Evolutionary conservation across 1,140 invertebrate species (phyloP), one percentile per base, ranked within the genome.

Genomic region (Camponotus vicinus): DNA sequence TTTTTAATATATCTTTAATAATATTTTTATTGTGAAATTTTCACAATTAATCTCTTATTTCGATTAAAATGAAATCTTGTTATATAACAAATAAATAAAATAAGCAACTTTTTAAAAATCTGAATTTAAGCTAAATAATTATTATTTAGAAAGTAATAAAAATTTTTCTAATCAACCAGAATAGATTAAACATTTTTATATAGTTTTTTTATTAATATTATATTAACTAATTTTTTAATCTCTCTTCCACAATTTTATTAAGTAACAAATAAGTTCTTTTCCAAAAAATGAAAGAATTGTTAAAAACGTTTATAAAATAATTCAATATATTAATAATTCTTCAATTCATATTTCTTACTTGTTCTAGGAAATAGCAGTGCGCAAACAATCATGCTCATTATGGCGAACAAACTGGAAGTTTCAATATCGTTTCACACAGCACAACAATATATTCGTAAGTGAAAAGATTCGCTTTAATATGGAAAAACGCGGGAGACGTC

Each of bases 401-500:
- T 15, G 27, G 27, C 49, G n/a, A 13, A 42, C 61, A 66, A 34
- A 66, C 11, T 21, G 40, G 7, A 40, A 21, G 13, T 32, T 64
- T 40, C 18, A 79, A 45, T 32, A 34, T 45, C 32, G 11, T 27
- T 67, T 55, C 15, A 32, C 67, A 45, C 63, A 67, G n/a, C 32
- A 4, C 42, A n/a, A 18, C 32, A 42, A 37, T 63, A 42, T 34
- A 21, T 34, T 49, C 11, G 45, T 32, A 73, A 59, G 15, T 73
- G 67, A 49, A 9, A 11, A 21, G 69, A 40, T 75, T 73, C 57
- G 40, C 79, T 75, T 83, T 75, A 83, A 83, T 61, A 27, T 27
- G 27, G 7, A 61, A 57, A 42, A 61, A 21, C 64, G 45, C 21
- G 77, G 45, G n/a, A 55, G 66, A 21, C n/a, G 15, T 55, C 11